Base-by-base conservation (phyloP, 2,113 vertebrate species). In the Oreotrochilus melanogaster region DNA sequence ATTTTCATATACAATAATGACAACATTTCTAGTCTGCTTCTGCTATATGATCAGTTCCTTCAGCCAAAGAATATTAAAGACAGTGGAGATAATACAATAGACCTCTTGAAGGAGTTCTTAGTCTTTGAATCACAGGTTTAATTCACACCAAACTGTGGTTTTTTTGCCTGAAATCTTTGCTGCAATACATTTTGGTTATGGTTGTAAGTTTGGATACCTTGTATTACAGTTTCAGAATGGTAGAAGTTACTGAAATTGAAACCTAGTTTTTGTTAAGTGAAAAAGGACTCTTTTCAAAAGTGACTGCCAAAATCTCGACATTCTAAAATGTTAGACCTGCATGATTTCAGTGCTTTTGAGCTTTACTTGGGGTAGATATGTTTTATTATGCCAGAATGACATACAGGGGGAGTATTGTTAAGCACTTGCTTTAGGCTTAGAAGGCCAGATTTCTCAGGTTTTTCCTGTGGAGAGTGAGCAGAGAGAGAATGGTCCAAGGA, bases 161-260 rank as follows among this genome's bases (percentile, higher is more conserved):
- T 84, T 92, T 84, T 92, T 78, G 65, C 66, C 14, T 83, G n/a
- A 74, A 78, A 74, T 93, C 27, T 92, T 96, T 93, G 58, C 95
- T 94, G 90, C 86, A 56, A 58, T 90, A 87, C 33, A 69, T 22
- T 95, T 94, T 91, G 51, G 51, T 91, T 95, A 87, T 47, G 35
- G 51, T 54, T 93, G 74, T 67, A 94, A 66, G 69, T 96, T 93
- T 80, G 65, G 39, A 15, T 95, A 85, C 93, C 60, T 92, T 92
- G 92, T 64, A 73, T 89, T 93, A 86, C 33, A 75, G 33, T 85
- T 95, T 89, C 91, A 92, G 60, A 61, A 95, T 25, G 65, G 21
- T 16, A 72, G 25, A 93, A 86, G 93, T 75, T 84, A 51, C 8
- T 88, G 28, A 82, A 84, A 64, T 56, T 28, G 47, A 48, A 88